Base-by-base conservation (phyloP, 1,140 invertebrate species). In the Zaprionus inermis region DNA sequence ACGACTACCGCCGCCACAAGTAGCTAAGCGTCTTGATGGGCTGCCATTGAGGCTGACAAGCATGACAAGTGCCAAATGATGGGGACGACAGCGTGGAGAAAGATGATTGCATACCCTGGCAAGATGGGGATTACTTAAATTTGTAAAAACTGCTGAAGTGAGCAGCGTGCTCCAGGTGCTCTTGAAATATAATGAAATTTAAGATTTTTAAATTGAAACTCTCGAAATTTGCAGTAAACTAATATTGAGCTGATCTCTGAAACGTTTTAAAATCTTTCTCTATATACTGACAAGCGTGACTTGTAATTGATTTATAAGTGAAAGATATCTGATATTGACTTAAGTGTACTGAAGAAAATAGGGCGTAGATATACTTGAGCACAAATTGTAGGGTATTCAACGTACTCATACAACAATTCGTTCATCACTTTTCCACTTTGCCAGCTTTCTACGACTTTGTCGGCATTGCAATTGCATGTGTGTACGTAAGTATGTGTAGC, bases 11-110 rank as follows among this genome's bases (percentile, higher is more conserved):
- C n/a, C 38, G 20, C 55, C 34, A 18, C 51, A 51, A 57, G 54
- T 36, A 57, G 12, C 72, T 59, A 78, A 78, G 28, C 59, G 71
- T 49, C 73, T 65, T 70, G 52, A 54, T 49, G 72, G 72, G 60
- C 36, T 69, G 71, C 64, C 83, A 84, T 81, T 81, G 81, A 80
- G 70, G 58, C 41, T 44, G 36, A 28, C 41, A 28, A 63, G 14
- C 18, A 58, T 28, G 36, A 63, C 73, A 69, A 79, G 74, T 68
- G 60, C 63, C 76, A 65, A 83, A 72, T 67, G 76, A 71, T n/a
- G 46, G 38, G 20, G 20, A 16, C 0, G 22, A 24, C 1, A 4
- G 4, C 4, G 38, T 16, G 14, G 28, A 32, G 44, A 67, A 75
- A 30, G 55, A 54, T 46, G 46, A 75, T 36, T 64, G 51, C 16